Evolutionary conservation across 2,888 invertebrate genomes (phyloP).

Genomic region (Drosophila nr. medialis): DNA sequence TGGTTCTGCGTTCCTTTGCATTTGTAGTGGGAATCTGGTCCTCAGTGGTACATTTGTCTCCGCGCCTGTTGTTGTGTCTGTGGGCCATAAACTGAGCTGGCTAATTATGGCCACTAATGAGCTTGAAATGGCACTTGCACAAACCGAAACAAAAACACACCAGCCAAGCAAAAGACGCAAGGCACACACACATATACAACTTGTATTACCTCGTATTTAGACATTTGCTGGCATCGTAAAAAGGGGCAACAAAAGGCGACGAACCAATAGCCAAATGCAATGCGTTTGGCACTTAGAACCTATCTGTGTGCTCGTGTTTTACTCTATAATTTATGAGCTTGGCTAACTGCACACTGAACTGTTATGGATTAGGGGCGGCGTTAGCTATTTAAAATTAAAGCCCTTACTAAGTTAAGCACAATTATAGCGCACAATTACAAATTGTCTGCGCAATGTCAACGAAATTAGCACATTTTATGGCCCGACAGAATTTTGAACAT

Average conservation of each 20-base stretch:
- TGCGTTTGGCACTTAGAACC: conserved; percentile 34
- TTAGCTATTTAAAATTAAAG: conserved; percentile 44
- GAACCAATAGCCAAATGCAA: conserved; percentile 46
- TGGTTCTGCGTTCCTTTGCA: not conserved
- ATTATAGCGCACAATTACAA: conserved; percentile 53
- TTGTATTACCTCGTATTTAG: conserved; percentile 44
- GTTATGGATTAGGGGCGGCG: conserved; percentile 31
- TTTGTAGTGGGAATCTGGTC: conserved; percentile 18
- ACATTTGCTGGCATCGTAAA: conserved; percentile 45
- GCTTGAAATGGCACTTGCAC: conserved; percentile 78
- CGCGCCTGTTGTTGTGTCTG: conserved; percentile 62
- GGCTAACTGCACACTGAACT: conserved; percentile 40
- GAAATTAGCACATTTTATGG: conserved; percentile 69
- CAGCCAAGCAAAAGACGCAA: conserved; percentile 2
- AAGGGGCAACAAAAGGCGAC: conserved; percentile 27
- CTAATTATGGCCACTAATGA: conserved; percentile 79
- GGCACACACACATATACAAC: not conserved
- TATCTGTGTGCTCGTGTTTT: conserved; percentile 5
- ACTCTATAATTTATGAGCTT: conserved; percentile 47
- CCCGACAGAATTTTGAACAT: conserved; percentile 28
- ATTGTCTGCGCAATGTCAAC: conserved; percentile 67
- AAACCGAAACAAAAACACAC: conserved; percentile 39
- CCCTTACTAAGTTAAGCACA: conserved; percentile 23
- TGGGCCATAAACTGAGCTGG: conserved; percentile 72
- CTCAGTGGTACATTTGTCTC: conserved; percentile 46